Evolutionary conservation across 37 sponge, comb jelly and placozoan species (phyloP).

Genomic region (Oopsacas minuta): DNA sequence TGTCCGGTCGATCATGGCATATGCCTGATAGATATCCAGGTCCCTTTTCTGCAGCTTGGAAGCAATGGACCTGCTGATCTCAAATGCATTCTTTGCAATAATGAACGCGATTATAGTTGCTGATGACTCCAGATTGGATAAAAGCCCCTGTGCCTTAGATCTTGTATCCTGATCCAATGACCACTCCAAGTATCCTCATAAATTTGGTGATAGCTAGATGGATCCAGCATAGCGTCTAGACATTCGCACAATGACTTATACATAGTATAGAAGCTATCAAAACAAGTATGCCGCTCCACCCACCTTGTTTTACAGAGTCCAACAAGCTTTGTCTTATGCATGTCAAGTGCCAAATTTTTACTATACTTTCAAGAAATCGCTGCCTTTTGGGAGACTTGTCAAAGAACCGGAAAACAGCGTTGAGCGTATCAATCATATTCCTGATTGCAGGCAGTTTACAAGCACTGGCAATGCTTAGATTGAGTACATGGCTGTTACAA

Average conservation of each 20-base stretch:
- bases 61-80: too few relatives aligned
- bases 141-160: too few relatives aligned
- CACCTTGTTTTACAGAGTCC: background rate
- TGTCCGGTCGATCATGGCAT: too few relatives aligned
- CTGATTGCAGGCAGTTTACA: background rate
- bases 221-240: too few relatives aligned
- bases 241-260: background rate
- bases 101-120: too few relatives aligned
- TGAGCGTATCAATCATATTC: background rate
- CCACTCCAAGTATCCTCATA: too few relatives aligned
- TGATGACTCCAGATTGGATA: too few relatives aligned
- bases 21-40: too few relatives aligned
- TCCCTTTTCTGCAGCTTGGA: too few relatives aligned
- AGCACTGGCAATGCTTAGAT: background rate
- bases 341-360: background rate
- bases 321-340: background rate
- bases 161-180: too few relatives aligned
- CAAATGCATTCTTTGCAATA: too few relatives aligned
- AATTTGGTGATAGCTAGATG: too few relatives aligned
- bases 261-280: background rate
- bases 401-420: background rate
- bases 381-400: background rate
- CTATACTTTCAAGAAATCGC: background rate
- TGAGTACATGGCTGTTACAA: background rate
- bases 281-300: background rate